phyloP scores from a whole-genome alignment of 2,888 invertebrate species.

The Heliothis peltigera region DNA sequence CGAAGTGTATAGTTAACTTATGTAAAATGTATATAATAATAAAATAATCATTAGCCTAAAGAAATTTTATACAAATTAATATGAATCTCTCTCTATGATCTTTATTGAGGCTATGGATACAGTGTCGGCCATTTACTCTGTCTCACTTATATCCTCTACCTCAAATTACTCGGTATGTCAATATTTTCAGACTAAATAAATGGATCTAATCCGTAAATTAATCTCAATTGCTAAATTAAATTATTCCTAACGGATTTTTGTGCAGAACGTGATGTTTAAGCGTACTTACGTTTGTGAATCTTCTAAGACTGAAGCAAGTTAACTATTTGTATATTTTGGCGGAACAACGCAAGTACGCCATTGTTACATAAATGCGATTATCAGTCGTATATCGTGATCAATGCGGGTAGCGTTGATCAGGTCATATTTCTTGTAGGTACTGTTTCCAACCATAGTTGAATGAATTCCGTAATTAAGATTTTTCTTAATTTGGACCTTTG shows the following conservation, averaged over 20 bases:
- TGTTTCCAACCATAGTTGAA: too few species aligned
- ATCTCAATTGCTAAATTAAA: constrained; percentile 20
- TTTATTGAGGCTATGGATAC: too few species aligned
- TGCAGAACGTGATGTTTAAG: constrained; percentile 10
- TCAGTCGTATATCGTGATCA: too few species aligned
- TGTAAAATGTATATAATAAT: too few species aligned
- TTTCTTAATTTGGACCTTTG: not conserved
- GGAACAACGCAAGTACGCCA: not conserved
- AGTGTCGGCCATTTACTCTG: not conserved
- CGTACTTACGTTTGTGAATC: constrained; percentile 35
- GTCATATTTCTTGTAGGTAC: not conserved
- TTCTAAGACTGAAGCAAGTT: constrained; percentile 50
- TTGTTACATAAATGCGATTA: constrained; percentile 15
- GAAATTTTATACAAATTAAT: too few species aligned
- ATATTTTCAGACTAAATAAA: constrained; percentile 18
- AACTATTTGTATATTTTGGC: constrained; percentile 19
- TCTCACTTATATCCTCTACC: constrained; percentile 12
- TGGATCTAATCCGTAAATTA: constrained; percentile 41
- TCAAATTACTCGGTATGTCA: constrained; percentile 20
- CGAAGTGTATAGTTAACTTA: too few species aligned
- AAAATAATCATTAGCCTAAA: too few species aligned
- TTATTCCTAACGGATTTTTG: constrained; percentile 3
- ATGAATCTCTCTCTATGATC: too few species aligned
- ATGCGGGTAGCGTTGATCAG: too few species aligned
- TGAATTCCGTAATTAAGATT: constrained; percentile 15